Evolutionary conservation across 2,113 vertebrate species (phyloP), one percentile per base, ranked within the genome.

Genomic region (Hemibagrus wyckioides): DNA sequence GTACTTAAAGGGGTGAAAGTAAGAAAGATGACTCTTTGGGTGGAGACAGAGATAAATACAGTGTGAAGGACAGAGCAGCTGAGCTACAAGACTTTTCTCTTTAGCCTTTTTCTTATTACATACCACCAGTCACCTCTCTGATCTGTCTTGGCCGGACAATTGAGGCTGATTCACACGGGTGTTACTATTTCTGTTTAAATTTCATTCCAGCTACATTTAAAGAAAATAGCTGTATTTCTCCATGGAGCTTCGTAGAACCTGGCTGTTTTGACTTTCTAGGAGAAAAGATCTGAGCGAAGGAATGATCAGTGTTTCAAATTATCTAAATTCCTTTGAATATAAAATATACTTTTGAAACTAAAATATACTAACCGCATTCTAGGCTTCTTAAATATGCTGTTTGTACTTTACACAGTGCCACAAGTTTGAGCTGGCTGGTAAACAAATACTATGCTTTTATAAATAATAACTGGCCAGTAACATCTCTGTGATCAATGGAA

Each of bases 161-260:
- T 84, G 77, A 33, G 11, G 50, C 84, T 91, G 65, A 91, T 91
- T 89, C 89, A 88, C 67, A 80, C 90, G 90, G 86, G 77, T 44
- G 69, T 63, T 73, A 33, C 61, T 83, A 85, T 23, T 77, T 73
- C 8, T 41, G 36, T 73, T 73, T 41, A 73, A 73, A 73, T 41
- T 41, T 41, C 19, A 73, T 41, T 41, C 69, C 69, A 41, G 36
- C 4, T 21, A 39, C 57, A 21, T 67, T 57, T 39, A 65, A 82
- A 69, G 8, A 0, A 52, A 69, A 69, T 52, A 30, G n/a, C 7
- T n/a, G 5, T 39, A 84, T 17, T 84, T 2, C 11, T 73, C 41
- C 59, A 84, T 76, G 39, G 6, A 57, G 80, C 25, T 57, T 44
- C n/a, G 7, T 59, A 80, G 19, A 80, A 11, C 30, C 15, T 10